These are phyloP conservation scores for Drosophila pseudoananassae DNA, from an alignment of 1,140 invertebrate genomes.

Conservation along the genomic window DNA sequence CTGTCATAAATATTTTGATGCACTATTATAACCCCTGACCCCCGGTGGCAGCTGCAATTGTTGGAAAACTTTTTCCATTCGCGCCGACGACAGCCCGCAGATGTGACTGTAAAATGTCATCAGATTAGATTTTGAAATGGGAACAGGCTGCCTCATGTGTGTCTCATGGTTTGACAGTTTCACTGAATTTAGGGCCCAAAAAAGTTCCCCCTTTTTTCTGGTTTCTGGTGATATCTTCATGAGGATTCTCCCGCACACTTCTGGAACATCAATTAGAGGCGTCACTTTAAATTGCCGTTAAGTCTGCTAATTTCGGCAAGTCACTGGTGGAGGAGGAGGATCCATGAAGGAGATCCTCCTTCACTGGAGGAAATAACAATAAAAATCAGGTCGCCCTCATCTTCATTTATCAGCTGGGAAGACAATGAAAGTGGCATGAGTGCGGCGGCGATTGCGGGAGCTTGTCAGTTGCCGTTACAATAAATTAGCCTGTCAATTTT, in stretches of 20 bases:
- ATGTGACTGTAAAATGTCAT: constrained; percentile 44
- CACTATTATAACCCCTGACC: constrained; percentile 8
- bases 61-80: constrained; percentile 66
- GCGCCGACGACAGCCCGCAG: constrained; percentile 38
- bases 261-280: constrained; percentile 54
- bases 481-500: constrained; percentile 76
- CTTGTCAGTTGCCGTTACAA: constrained; percentile 78
- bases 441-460: constrained; percentile 24
- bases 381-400: constrained; percentile 68
- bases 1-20: constrained; percentile 54
- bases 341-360: not conserved
- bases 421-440: constrained; percentile 65
- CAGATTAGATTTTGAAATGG: constrained; percentile 57
- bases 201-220: constrained; percentile 1
- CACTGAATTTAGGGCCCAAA: constrained; percentile 30
- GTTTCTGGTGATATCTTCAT: constrained; percentile 31
- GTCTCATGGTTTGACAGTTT: constrained; percentile 52
- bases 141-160: constrained; percentile 24
- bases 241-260: constrained; percentile 6
- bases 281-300: constrained; percentile 73
- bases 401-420: constrained; percentile 61
- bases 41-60: constrained; percentile 37
- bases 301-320: constrained; percentile 69
- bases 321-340: constrained; percentile 31
- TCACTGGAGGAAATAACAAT: constrained; percentile 41